Conservation (phyloP, 1,140 invertebrate species). For the Tetramorium parvispinum region DNA sequence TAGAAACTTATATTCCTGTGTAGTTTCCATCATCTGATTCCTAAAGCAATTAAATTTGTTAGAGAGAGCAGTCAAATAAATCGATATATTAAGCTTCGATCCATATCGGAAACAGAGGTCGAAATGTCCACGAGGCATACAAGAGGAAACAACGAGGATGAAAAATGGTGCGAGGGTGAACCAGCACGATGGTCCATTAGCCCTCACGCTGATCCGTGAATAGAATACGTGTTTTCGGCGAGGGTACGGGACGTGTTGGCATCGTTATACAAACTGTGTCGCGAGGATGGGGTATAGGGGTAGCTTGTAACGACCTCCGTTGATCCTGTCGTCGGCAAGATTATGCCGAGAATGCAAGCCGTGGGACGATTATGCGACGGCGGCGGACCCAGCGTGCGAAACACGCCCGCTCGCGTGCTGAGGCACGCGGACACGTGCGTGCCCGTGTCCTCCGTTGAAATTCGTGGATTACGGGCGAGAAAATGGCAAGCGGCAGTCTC, state of each 20-base stretch:
- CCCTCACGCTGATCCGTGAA: conserved; percentile 32
- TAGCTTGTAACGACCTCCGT: conserved; percentile 22
- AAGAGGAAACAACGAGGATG: conserved; percentile 38
- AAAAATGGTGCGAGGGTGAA: conserved; percentile 55
- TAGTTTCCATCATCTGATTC: neutral
- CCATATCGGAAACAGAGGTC: conserved; percentile 27
- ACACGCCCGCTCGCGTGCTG: conserved; percentile 42
- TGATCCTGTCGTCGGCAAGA: conserved; percentile 58
- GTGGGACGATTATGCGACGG: conserved; percentile 68
- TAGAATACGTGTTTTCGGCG: conserved; percentile 60
- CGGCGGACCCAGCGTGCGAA: conserved; percentile 34
- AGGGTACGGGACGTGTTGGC: neutral
- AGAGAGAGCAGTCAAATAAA: conserved; percentile 31
- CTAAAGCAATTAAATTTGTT: neutral
- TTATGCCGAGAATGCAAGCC: conserved; percentile 71
- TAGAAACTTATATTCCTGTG: neutral
- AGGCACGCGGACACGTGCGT: conserved; percentile 23
- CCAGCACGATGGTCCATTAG: conserved; percentile 55
- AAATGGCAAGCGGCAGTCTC: conserved; percentile 76
- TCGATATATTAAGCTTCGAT: conserved; percentile 53
- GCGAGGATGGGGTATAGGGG: neutral
- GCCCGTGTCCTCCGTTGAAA: conserved; percentile 40
- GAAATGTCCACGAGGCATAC: neutral
- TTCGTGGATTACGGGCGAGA: conserved; percentile 63
- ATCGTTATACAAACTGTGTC: conserved; percentile 35